Conservation (phyloP, 35 echinoderm and acorn worm species). For the Stichopus chloronotus region DNA sequence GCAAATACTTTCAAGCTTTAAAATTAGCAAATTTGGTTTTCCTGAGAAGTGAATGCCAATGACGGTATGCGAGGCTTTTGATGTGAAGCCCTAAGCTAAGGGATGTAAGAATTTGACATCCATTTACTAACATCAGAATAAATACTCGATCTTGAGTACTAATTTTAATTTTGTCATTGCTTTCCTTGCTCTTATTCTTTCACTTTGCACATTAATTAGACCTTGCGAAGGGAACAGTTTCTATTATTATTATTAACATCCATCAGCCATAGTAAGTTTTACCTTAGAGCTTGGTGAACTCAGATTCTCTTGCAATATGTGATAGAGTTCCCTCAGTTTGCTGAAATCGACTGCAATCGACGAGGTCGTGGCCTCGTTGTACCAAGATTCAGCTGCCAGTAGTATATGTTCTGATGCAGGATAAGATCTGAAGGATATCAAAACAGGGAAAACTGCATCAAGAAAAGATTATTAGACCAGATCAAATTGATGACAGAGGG, state of each 20-base stretch:
- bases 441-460: neutral
- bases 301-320: slow-evolving; percentile 62
- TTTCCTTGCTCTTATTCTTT: too few relatives aligned
- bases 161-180: too few relatives aligned
- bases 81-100: too few relatives aligned
- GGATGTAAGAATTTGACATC: too few relatives aligned
- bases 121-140: too few relatives aligned
- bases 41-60: too few relatives aligned
- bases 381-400: slow-evolving; percentile 49
- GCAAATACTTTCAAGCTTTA: too few relatives aligned
- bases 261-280: neutral
- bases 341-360: neutral
- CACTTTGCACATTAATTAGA: neutral
- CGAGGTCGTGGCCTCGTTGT: neutral
- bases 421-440: slow-evolving; percentile 39
- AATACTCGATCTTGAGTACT: too few relatives aligned
- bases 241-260: neutral
- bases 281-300: slow-evolving; percentile 70
- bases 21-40: too few relatives aligned
- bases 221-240: neutral
- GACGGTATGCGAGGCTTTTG: too few relatives aligned
- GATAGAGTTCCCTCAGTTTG: slow-evolving; percentile 29
- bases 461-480: too few relatives aligned
- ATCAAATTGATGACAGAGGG: too few relatives aligned
- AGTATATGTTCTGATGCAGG: slow-evolving; percentile 53